Base-by-base conservation (phyloP, 1,140 invertebrate species). In the Steinernema khuongi region DNA sequence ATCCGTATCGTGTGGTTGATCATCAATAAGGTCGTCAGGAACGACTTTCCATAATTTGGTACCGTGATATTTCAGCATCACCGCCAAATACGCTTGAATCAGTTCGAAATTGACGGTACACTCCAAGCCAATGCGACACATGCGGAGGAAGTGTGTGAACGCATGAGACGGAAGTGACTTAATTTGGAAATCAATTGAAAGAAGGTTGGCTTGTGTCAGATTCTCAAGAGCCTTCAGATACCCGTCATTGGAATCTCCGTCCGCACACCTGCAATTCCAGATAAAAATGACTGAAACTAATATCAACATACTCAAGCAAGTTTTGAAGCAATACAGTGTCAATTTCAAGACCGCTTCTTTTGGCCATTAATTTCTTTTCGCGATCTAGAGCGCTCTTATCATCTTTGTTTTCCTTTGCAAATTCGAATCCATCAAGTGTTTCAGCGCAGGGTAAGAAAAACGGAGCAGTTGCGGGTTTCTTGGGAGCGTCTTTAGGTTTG, bases 391-490 rank as follows among this genome's bases (percentile, higher is more conserved):
- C 50, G 4, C 26, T 22, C 19, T 60, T 22, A n/a, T 26, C 50
- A 26, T 92, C 83, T 85, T 92, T 92, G 86, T 96, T 82, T 91
- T 89, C 31, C 22, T 79, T 70, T 19, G 73, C 75, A 41, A 83
- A 83, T 26, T 71, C 75, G 32, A 81, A 81, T 1, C 93, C 85
- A 75, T 92, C 90, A 14, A 95, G 86, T 1, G 92, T 92, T 0
- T 92, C 89, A 71, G 95, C 88, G 0, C 94, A 95, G 0, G 94
- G 94, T 36, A 99, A 85, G 84, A 98, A 97, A 87, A 99, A 99
- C 0, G 95, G 95, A 0, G 94, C 94, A 29, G 89, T 89, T 87
- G 93, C 92, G 0, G 91, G 90, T 0, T 89, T 88, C 82, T 94
- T 93, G 0, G 90, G 88, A 2, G 92, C 88, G 67, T 91, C 90